Evolutionary conservation across 2,888 invertebrate genomes (phyloP).

Genomic region (Branchellion lobata): DNA sequence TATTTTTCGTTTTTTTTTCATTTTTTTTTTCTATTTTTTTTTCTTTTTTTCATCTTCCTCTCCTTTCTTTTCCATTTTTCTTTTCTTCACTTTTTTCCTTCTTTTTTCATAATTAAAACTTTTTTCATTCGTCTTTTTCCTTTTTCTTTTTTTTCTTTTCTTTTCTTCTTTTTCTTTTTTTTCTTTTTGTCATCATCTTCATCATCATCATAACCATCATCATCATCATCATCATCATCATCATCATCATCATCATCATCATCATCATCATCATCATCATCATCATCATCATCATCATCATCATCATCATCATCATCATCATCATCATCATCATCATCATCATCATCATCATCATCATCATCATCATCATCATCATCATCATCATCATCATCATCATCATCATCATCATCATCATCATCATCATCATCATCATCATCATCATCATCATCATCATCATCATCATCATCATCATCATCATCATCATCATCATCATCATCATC

Average conservation of each 20-base stretch:
- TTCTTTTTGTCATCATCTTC: too few species aligned
- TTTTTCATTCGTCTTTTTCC: too few species aligned
- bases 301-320: too few species aligned
- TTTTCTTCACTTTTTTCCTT: too few species aligned
- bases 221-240: constrained; percentile 42
- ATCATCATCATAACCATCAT: constrained; percentile 40
- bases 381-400: constrained; percentile 4
- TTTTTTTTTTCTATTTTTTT: too few species aligned
- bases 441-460: constrained; percentile 11
- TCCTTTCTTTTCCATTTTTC: too few species aligned
- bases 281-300: constrained; percentile 39
- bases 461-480: constrained; percentile 20
- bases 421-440: neutral
- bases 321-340: too few species aligned
- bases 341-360: constrained; percentile 12
- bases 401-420: constrained; percentile 17
- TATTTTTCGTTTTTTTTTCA: too few species aligned
- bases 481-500: constrained; percentile 26
- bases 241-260: constrained; percentile 49
- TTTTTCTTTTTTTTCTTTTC: too few species aligned
- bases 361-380: constrained; percentile 1
- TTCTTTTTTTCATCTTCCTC: too few species aligned
- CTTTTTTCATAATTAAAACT: too few species aligned
- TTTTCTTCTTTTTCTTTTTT: too few species aligned
- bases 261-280: constrained; percentile 34